Base-by-base conservation (phyloP, 2,113 vertebrate species). In the Otis tarda region DNA sequence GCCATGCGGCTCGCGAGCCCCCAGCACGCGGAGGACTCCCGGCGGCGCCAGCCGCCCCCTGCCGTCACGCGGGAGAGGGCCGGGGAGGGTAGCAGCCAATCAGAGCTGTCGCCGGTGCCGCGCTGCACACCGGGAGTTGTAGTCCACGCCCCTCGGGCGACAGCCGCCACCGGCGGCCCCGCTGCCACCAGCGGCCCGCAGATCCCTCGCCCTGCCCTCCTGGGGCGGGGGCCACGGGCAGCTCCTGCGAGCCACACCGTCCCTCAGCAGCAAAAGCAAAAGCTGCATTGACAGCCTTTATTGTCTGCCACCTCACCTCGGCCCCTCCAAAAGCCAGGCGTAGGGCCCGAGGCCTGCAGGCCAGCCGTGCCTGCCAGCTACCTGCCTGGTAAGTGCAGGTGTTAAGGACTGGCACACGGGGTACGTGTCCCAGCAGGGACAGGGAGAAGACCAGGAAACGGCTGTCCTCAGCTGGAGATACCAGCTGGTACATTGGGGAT, bases 321-420 rank as follows among this genome's bases (percentile, higher is more conserved):
- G 22, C 33, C 12, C 12, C 12, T n/a, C 5, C 4, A 7, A 35
- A 56, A 41, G 7, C 8, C 25, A 25, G 8, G 18, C 61, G 53
- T 12, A 7, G 59, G 53, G 49, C 6, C 61, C 3, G 12, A 60
- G 67, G 85, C 60, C 73, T 41, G n/a, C 21, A 23, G 64, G 71
- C 64, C 3, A 3, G 12, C 6, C 30, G 7, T 52, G 15, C 1
- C 27, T 7, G 11, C 56, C 1, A 0, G 6, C 28, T 50, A 52
- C 21, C 31, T 43, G 22, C 1, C 1, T 19, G 52, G 28, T 28
- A 59, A 56, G 10, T 0, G 0, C 7, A 2, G 43, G 4, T 1
- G 2, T 1, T 23, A 23, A 45, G 50, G 41, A 3, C 41, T 24
- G 4, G 0, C 9, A 4, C 0, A 0, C 0, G 0, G 24, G 6